phyloP scores from a whole-genome alignment of 1,140 invertebrate genomes.

The Caerostris darwini region DNA sequence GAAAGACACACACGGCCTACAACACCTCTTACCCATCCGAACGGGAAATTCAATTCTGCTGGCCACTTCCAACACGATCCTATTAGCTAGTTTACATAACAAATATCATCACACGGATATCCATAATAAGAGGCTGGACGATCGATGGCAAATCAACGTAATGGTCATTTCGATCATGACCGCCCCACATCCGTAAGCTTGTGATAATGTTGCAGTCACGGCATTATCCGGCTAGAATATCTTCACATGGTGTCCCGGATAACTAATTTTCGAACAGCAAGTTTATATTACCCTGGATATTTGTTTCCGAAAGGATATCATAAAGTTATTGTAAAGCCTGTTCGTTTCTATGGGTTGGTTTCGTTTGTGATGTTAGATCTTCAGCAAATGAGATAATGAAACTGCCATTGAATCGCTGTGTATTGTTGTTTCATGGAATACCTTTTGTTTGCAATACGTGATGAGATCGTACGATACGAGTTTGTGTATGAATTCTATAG shows the following conservation, averaged over 20 bases:
- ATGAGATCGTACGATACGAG: too few relatives aligned
- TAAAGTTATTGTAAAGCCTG: not conserved
- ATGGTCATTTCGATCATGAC: conserved; percentile 1
- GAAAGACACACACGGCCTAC: too few relatives aligned
- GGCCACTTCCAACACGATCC: not conserved
- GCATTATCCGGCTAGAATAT: not conserved
- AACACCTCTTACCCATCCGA: not conserved
- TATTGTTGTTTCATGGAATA: too few relatives aligned
- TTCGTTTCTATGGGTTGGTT: too few relatives aligned
- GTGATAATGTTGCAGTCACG: not conserved
- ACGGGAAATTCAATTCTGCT: not conserved
- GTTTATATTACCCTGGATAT: not conserved
- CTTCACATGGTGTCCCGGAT: not conserved
- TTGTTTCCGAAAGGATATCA: not conserved
- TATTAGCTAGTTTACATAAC: not conserved
- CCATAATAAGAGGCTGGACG: not conserved
- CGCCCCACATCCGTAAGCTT: not conserved
- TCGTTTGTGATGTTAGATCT: too few relatives aligned
- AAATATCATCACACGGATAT: not conserved
- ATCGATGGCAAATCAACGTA: not conserved
- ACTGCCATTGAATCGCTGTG: too few relatives aligned
- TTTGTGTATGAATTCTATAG: too few relatives aligned
- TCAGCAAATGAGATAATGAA: too few relatives aligned
- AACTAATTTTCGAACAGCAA: not conserved
- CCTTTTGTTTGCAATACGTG: too few relatives aligned